Base-by-base conservation (phyloP, 2,797 vertebrate species). In the Channa striata region DNA sequence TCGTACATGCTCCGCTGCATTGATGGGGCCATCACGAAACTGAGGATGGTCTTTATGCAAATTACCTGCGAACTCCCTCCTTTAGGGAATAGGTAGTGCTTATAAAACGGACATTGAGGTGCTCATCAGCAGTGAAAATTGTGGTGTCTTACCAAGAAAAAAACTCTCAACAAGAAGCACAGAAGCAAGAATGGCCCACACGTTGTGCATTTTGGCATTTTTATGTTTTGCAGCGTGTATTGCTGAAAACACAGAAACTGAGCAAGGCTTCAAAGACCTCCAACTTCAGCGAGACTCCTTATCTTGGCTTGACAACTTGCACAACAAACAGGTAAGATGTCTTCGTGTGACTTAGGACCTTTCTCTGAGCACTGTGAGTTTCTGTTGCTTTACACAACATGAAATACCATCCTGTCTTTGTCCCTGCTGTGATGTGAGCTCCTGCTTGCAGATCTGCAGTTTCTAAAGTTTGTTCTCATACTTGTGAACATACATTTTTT, bases 281-380 rank as follows among this genome's bases (percentile, higher is more conserved):
- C 80, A 77, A 36, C 54, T 76, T 59, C 80, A 63, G 21, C 48
- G 60, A 72, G 68, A 80, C 14, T 37, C 39, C 0, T 8, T 58
- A 2, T 7, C 64, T 6, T 77, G 65, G 74, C 47, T 78, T 0
- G 3, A 59, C 19, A 53, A 52, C 53, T 47, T 72, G 23, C 63
- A 76, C 21, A 64, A 82, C 36, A 44, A 47, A 21, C 71, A 68
- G 85, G 90, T 92, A 72, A 85, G 75, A 64, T 20, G 9, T 40
- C 9, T 68, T 59, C 36, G n/a, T 71, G 72, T 44, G 25, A 5
- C 10, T 33, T 7, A 5, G 50, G 14, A 7, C 0, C 3, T 3
- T 66, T 44, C 2, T 34, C 4, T 1, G 12, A 30, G 25, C 6
- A 1, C 25, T 30, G 23, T 43, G 6, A 21, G 12, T 54, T 47